Base-by-base conservation (phyloP, 2,113 vertebrate genomes). In the Garra rufa region DNA sequence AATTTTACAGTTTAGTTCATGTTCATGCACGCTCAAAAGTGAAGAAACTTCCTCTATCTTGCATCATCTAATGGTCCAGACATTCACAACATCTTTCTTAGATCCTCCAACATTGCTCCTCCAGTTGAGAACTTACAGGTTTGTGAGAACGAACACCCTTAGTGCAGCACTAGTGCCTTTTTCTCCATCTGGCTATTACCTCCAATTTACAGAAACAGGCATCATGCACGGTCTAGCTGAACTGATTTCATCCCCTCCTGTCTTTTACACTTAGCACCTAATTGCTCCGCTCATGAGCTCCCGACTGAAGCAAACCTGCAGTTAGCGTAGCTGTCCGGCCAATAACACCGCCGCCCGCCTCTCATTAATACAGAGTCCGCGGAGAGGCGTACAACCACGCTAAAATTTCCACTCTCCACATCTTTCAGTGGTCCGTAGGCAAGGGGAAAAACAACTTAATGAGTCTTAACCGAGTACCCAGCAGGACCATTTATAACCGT, bases 311-410 rank as follows among this genome's bases (percentile, higher is more conserved):
- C 34, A 73, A 76, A 52, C 63, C 52, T 83, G 19, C 1, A 87
- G 82, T 85, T 85, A 3, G 48, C 67, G 59, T 82, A 44, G 67
- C 88, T 87, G 86, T 89, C 84, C 86, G 6, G 14, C 88, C 26
- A 28, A 75, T 41, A 50, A 75, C 87, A 44, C 76, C 77, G 82
- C 87, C 69, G 85, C 88, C 90, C 76, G 86, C 30, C 57, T 85
- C 88, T 91, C 88, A 91, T 91, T 92, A 92, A 91, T 88, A 88
- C 84, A 83, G 87, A 91, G 90, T 86, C 91, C 83, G 13, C 46
- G 11, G 85, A 75, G 57, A 83, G 89, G 80, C 71, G 85, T 19
- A 44, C n/a, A 17, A 73, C 69, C 41, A 19, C 1, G 24, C 44
- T 28, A 8, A 9, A 38, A 67, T 17, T 80, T 78, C 52, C 30